Evolutionary conservation across 2,113 vertebrate genomes (phyloP).

Genomic region (Myrmophylax atrothorax): DNA sequence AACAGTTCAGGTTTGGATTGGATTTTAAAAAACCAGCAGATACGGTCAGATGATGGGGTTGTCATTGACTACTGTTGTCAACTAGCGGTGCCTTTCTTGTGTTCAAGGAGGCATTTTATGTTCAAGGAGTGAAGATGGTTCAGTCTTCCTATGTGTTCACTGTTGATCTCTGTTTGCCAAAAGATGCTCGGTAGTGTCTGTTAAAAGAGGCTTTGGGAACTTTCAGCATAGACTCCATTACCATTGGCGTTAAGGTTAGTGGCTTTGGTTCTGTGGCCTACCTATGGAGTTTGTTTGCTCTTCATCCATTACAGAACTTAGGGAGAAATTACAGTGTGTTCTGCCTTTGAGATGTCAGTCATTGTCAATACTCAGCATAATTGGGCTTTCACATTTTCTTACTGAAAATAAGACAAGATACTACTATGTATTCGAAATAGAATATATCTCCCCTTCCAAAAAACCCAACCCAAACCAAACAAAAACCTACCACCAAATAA

Average conservation of each 20-base stretch:
- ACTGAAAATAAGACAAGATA: background rate
- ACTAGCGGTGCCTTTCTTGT: background rate
- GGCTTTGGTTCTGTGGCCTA: background rate
- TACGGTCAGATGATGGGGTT: background rate
- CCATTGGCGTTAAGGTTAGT: accelerated
- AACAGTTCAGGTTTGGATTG: background rate
- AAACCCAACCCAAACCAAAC: background rate
- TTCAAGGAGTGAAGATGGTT: background rate
- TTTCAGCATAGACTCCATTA: background rate
- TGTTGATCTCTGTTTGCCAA: background rate
- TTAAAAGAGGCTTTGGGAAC: background rate
- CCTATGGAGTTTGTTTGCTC: background rate
- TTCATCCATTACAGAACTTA: background rate
- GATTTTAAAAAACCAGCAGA: background rate
- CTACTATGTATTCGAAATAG: accelerated
- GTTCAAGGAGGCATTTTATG: background rate
- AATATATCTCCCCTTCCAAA: background rate
- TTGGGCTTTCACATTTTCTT: background rate
- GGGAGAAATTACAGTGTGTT: accelerated
- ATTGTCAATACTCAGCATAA: background rate
- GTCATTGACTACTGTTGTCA: background rate
- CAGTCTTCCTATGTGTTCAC: background rate
- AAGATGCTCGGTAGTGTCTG: background rate
- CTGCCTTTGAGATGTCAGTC: background rate
- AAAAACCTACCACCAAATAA: background rate